phyloP scores from a whole-genome alignment of 2,888 invertebrate species.

The Chloromyia formosa region DNA sequence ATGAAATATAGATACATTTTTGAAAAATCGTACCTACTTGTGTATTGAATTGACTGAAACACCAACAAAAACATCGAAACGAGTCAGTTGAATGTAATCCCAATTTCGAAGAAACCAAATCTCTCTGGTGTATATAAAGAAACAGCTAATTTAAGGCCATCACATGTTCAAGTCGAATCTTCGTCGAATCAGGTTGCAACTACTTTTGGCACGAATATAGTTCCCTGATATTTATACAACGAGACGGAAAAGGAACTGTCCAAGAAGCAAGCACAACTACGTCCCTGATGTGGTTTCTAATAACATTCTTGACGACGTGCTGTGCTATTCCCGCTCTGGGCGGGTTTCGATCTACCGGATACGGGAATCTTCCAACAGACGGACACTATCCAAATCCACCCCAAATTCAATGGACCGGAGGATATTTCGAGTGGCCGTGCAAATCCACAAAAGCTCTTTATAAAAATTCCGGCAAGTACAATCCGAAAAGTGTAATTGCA shows the following conservation, averaged over 20 bases:
- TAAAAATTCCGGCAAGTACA: conserved; percentile 68
- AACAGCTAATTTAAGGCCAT: conserved; percentile 9
- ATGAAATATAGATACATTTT: background rate
- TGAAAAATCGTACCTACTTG: no score
- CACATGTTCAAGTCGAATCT: conserved; percentile 20
- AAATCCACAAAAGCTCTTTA: conserved; percentile 68
- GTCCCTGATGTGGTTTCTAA: conserved; percentile 45
- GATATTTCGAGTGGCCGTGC: conserved; percentile 66
- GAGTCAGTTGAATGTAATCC: no score
- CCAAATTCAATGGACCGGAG: conserved; percentile 65
- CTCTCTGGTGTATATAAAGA: conserved; percentile 29
- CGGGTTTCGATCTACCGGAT: conserved; percentile 54
- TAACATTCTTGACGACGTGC: conserved; percentile 34
- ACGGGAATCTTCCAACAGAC: conserved; percentile 58
- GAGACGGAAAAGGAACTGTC: background rate
- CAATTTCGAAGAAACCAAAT: no score
- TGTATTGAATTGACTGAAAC: no score
- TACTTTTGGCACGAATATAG: background rate
- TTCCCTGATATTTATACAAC: background rate
- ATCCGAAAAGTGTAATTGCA: conserved; percentile 69
- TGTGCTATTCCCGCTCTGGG: conserved; percentile 45
- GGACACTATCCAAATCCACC: conserved; percentile 50
- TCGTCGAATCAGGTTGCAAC: conserved; percentile 1
- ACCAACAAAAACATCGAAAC: no score
- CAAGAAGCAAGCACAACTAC: background rate